Percentiles rank a stretch among this genome's conserved stretches.
Conservation (phyloP, 2,113 vertebrate genomes). For the Solenodon paradoxus region DNA sequence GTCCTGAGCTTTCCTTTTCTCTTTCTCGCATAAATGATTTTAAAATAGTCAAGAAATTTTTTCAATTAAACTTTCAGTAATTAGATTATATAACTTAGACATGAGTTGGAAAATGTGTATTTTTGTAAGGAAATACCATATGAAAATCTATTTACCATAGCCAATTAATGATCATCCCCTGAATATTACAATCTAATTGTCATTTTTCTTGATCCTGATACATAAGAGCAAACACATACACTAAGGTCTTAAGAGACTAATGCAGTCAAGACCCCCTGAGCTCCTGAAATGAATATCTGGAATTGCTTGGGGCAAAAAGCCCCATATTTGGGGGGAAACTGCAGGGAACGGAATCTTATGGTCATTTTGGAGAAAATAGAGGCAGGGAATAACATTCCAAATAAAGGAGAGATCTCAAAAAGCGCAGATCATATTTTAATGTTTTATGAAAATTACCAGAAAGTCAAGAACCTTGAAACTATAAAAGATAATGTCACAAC, state of each 20-base stretch:
- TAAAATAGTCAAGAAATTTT: background rate
- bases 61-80: conserved; percentile 23
- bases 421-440: background rate
- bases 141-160: conserved; percentile 19
- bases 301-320: background rate
- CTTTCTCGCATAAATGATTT: background rate
- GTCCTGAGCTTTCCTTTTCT: background rate
- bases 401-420: background rate
- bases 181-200: background rate
- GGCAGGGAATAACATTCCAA: background rate
- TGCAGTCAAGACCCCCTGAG: background rate
- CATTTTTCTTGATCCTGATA: background rate
- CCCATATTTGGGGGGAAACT: background rate
- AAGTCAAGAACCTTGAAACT: background rate
- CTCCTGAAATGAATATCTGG: background rate
- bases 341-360: background rate
- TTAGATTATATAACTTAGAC: background rate
- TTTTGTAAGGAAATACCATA: background rate
- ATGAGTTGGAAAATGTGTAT: background rate
- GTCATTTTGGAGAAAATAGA: background rate
- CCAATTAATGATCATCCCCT: background rate
- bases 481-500: background rate
- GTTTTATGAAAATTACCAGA: background rate
- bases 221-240: background rate
- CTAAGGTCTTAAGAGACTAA: background rate